Evolutionary conservation across 2,797 vertebrate genomes (phyloP).

Genomic region (Periparus ater): DNA sequence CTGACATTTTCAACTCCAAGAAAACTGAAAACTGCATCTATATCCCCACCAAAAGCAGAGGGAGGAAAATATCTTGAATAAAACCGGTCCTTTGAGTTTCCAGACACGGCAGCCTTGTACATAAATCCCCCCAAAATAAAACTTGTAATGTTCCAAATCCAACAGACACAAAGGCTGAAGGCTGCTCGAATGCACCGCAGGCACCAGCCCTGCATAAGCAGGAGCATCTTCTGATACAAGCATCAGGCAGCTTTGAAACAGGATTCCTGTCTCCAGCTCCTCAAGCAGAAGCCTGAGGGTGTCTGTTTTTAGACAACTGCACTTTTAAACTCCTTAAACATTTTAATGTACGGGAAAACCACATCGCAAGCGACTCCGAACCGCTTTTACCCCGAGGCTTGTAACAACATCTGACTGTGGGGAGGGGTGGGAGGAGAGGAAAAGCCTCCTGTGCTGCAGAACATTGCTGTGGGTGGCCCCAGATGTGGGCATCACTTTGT

Average conservation of each 20-base stretch:
- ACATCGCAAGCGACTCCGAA: neutral
- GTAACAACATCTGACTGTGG: neutral
- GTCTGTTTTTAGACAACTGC: neutral
- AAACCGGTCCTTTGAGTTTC: neutral
- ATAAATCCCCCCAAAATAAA: neutral
- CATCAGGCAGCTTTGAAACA: neutral
- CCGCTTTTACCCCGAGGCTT: neutral
- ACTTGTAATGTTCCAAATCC: neutral
- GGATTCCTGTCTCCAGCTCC: neutral
- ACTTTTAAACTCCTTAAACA: neutral
- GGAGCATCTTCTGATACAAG: neutral
- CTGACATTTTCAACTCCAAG: neutral
- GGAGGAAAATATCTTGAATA: neutral
- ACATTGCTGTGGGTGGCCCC: neutral
- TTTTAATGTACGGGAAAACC: neutral
- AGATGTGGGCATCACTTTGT: neutral
- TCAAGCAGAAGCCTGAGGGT: slow-evolving; percentile 1
- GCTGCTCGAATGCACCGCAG: neutral
- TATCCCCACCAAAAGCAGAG: neutral
- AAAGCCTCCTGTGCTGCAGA: neutral
- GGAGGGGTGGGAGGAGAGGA: neutral
- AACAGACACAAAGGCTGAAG: neutral
- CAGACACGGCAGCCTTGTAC: neutral
- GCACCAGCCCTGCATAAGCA: neutral
- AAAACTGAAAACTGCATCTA: neutral